Conservation (phyloP, 64 coral and sea anemone genomes). For the Hydrozoanthus tunicans region DNA sequence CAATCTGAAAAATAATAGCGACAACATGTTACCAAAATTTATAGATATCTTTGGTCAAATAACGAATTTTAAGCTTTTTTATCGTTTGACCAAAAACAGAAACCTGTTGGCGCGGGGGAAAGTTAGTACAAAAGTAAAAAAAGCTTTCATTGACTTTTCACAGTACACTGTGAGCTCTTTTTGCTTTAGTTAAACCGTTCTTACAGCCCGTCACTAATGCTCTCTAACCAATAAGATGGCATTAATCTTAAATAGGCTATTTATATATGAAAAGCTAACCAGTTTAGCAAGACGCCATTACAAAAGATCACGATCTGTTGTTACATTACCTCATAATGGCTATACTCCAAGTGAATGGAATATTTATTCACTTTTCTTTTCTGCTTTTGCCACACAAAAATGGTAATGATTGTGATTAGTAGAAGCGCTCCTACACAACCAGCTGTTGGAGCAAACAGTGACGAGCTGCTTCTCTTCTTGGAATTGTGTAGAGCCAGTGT, state of each 20-base stretch:
- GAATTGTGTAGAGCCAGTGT: neutral
- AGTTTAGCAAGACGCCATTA: neutral
- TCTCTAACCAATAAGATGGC: neutral
- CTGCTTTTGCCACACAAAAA: constrained; percentile 1
- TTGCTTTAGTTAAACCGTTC: too few species aligned
- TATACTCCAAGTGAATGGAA: neutral
- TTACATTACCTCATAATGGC: neutral
- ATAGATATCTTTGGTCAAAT: neutral
- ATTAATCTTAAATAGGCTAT: neutral
- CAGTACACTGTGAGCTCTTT: too few species aligned
- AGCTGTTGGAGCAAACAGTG: constrained; percentile 35
- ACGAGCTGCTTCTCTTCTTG: neutral
- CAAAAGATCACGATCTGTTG: neutral
- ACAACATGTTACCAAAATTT: neutral
- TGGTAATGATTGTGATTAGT: neutral
- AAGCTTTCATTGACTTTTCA: too few species aligned
- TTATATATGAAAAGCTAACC: neutral
- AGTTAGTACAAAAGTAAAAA: too few species aligned
- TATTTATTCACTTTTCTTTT: constrained; percentile 37
- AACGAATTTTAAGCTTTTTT: neutral
- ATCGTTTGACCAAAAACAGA: neutral
- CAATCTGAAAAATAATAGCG: constrained; percentile 24
- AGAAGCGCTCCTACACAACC: constrained; percentile 16
- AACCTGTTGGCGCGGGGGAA: too few species aligned
- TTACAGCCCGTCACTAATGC: too few species aligned